These are phyloP conservation scores for Campoplex nolae DNA, from an alignment of 2,888 invertebrate genomes.

Conservation along the genomic window DNA sequence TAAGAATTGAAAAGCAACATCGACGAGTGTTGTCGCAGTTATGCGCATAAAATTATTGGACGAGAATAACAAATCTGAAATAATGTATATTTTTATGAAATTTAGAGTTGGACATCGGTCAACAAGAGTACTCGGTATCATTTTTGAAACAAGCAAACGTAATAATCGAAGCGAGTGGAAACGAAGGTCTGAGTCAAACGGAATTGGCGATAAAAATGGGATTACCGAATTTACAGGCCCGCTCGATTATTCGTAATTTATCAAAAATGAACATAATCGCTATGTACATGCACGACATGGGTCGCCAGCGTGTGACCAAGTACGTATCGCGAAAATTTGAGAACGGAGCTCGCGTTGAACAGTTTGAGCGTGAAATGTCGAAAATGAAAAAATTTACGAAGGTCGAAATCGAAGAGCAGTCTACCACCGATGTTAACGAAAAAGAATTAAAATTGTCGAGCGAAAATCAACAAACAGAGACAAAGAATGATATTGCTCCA, in stretches of 20 bases:
- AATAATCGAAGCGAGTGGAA: slow-evolving; percentile 85
- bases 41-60: neutral
- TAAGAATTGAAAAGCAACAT: slow-evolving; percentile 44
- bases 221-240: slow-evolving; percentile 84
- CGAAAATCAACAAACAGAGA: neutral
- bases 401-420: neutral
- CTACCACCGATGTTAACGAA: neutral
- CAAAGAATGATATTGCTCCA: neutral
- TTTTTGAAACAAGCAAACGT: slow-evolving; percentile 85
- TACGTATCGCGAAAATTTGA: slow-evolving; percentile 83
- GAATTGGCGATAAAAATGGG: slow-evolving; percentile 83
- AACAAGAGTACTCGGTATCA: slow-evolving; percentile 79
- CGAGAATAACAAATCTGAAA: slow-evolving; percentile 12
- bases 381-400: slow-evolving; percentile 80
- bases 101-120: slow-evolving; percentile 75
- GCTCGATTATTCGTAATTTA: slow-evolving; percentile 85
- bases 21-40: neutral
- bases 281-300: slow-evolving; percentile 86
- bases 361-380: slow-evolving; percentile 79
- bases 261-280: slow-evolving; percentile 84
- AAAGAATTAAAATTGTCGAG: slow-evolving; percentile 11
- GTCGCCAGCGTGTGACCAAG: slow-evolving; percentile 86
- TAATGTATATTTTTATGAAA: slow-evolving; percentile 35
- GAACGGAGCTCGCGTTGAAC: slow-evolving; percentile 77
- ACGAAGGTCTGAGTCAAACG: slow-evolving; percentile 86